Evolutionary conservation across 2,113 vertebrate species (phyloP).

Genomic region (Rafetus swinhoei): DNA sequence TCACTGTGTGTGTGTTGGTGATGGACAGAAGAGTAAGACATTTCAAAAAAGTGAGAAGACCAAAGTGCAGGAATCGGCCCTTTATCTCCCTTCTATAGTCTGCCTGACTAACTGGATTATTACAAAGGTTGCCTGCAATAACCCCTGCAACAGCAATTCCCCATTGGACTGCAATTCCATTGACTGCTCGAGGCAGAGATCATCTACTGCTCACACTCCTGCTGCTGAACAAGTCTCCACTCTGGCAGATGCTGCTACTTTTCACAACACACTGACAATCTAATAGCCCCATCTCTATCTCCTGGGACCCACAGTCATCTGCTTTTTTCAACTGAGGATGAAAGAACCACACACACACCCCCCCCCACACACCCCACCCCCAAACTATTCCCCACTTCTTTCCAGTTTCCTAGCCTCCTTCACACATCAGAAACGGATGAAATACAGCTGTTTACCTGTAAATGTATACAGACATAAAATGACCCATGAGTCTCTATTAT

Average conservation of each 20-base stretch:
- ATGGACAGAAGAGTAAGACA: not conserved
- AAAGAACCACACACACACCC: constrained; percentile 24
- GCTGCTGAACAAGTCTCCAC: constrained; percentile 51
- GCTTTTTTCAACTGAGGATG: constrained; percentile 55
- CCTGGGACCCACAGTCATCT: constrained; percentile 56
- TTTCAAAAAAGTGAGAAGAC: not conserved
- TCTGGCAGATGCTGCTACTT: constrained; percentile 62
- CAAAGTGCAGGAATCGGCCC: not conserved
- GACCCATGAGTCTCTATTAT: not conserved
- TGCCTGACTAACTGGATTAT: constrained; percentile 15
- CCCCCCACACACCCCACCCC: not conserved
- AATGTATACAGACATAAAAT: not conserved
- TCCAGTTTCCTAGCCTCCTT: not conserved
- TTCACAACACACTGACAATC: constrained; percentile 51
- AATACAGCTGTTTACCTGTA: constrained; percentile 27
- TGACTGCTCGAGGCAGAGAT: constrained; percentile 51
- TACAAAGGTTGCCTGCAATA: not conserved
- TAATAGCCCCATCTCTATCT: constrained; percentile 59
- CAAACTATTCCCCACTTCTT: not conserved
- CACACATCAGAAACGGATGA: not conserved
- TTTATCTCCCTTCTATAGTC: not conserved
- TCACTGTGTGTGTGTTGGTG: accelerated
- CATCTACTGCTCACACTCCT: constrained; percentile 50
- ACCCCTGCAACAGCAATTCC: not conserved
- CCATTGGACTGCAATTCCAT: not conserved